Evolutionary conservation across 2,888 invertebrate genomes (phyloP).

Genomic region (Pollenia angustigena): DNA sequence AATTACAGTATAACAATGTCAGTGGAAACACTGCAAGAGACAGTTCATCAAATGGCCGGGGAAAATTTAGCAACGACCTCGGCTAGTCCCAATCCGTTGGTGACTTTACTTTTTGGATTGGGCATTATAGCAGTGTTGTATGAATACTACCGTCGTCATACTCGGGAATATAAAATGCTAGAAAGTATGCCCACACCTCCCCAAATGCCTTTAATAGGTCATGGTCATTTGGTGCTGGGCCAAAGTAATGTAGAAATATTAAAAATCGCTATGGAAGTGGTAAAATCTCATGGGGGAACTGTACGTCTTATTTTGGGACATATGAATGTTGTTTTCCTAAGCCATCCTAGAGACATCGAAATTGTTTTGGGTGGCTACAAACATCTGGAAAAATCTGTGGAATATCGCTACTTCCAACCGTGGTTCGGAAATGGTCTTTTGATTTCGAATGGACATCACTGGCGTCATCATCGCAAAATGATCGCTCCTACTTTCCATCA

Average conservation of each 20-base stretch:
- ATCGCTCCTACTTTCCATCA: constrained; percentile 94
- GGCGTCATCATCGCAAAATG: constrained; percentile 92
- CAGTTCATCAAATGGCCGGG: constrained; percentile 78
- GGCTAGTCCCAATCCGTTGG: constrained; percentile 74
- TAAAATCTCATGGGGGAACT: constrained; percentile 86
- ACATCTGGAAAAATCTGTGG: constrained; percentile 90
- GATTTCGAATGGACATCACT: constrained; percentile 91
- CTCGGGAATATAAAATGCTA: constrained; percentile 86
- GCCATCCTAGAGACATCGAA: constrained; percentile 89
- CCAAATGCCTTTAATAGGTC: constrained; percentile 88
- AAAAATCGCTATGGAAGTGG: constrained; percentile 84
- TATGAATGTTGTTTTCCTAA: constrained; percentile 88
- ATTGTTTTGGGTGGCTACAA: constrained; percentile 89
- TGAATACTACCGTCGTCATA: constrained; percentile 85
- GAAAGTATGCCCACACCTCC: constrained; percentile 89
- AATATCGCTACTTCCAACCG: constrained; percentile 90
- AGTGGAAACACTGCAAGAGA: constrained; percentile 75
- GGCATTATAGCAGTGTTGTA: constrained; percentile 77
- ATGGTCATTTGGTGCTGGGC: constrained; percentile 87
- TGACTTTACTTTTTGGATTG: constrained; percentile 79
- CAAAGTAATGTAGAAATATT: constrained; percentile 84
- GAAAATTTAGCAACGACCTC: constrained; percentile 66
- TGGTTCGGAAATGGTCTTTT: constrained; percentile 93
- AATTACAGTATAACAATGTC: constrained; percentile 74
- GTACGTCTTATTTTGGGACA: constrained; percentile 91